phyloP scores from a whole-genome alignment of 2,113 vertebrate genomes.

The Misgurnus anguillicaudatus region DNA sequence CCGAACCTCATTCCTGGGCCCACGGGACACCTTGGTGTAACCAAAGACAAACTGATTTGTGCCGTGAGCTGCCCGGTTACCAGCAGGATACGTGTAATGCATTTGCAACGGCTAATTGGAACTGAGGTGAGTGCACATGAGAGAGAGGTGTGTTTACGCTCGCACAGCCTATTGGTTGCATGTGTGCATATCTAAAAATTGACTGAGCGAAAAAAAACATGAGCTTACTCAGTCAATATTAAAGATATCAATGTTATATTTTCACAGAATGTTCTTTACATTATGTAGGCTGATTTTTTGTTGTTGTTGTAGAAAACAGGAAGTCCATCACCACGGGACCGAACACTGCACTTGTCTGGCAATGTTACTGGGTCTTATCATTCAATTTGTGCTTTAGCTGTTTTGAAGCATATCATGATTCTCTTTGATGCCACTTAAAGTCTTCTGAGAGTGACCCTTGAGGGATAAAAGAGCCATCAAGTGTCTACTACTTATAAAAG shows the following conservation, averaged over 20 bases:
- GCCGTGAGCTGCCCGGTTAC: conserved; percentile 53
- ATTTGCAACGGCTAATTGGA: conserved; percentile 59
- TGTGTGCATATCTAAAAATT: too few relatives aligned
- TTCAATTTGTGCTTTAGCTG: conserved; percentile 18
- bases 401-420: conserved; percentile 13
- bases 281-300: too few relatives aligned
- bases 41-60: conserved; percentile 45
- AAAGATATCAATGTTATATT: too few relatives aligned
- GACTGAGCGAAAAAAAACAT: too few relatives aligned
- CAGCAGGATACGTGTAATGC: conserved; percentile 60
- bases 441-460: conserved; percentile 48
- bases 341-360: too few relatives aligned
- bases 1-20: conserved; percentile 40
- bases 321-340: too few relatives aligned
- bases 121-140: conserved; percentile 51
- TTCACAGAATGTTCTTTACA: too few relatives aligned
- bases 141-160: neutral
- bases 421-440: conserved; percentile 46
- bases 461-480: conserved; percentile 44
- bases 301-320: too few relatives aligned
- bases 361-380: neutral
- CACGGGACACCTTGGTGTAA: conserved; percentile 18
- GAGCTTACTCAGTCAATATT: neutral
- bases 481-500: neutral
- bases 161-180: neutral